Base-by-base conservation (phyloP, 1,140 invertebrate genomes). In the Listronotus oregonensis region DNA sequence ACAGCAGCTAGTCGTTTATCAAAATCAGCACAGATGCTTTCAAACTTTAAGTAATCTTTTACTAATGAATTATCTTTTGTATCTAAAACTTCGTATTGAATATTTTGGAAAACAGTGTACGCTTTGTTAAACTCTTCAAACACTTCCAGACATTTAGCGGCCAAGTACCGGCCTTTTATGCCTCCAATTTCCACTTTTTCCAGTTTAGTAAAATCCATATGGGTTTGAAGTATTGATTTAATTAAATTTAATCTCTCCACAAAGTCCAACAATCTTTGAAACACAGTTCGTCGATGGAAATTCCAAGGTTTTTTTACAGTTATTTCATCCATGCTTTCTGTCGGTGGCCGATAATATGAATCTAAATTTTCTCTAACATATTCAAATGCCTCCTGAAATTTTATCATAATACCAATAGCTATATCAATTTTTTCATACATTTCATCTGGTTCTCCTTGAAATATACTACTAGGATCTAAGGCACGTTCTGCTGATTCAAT, bases 151-250 rank as follows among this genome's bases (percentile, higher is more conserved):
- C 82, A 84, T 76, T 74, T 77, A 74, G 80, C 65, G 39, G 73
- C 74, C 12, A 93, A 80, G 46, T 80, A 83, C 73, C 88, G 87
- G 14, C 91, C 90, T 76, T 89, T 85, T 12, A 92, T 81, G 1
- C 93, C 91, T 52, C 87, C 89, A 64, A 95, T 85, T 80, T 95
- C 93, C 8, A 95, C 85, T 77, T 91, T 93, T 79, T 95, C 94
- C 51, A 96, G 76, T 76, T 94, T 94, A n/a, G 89, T 77, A 73
- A 94, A 94, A 77, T 95, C 93, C 6, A 87, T 78, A 0, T 87
- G 87, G 0, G 87, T 86, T 43, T 89, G 84, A 65, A 94, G 86
- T 69, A 95, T 84, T 5, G 81, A 75, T 83, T 93, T 79, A 9
- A 86, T 82, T 77, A 85, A 78, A 60, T 73, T 75, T 1, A 85